Conservation (phyloP, 2,797 vertebrate species). For the Discoglossus pictus region DNA sequence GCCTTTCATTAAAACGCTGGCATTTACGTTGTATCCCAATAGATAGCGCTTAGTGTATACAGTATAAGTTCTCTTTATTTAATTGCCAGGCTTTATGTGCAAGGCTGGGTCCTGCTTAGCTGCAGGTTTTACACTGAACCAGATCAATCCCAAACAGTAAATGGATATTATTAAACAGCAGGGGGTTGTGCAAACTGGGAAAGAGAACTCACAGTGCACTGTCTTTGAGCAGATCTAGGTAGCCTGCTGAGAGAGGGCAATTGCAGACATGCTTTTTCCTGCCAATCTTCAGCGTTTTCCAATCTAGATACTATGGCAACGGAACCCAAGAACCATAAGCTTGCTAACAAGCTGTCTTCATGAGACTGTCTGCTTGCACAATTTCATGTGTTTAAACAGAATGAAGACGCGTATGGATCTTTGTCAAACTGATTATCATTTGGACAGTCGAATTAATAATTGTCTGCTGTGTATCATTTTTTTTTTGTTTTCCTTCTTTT, state of each 20-base stretch:
- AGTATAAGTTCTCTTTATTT: conserved; percentile 74
- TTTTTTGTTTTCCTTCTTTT: conserved; percentile 4
- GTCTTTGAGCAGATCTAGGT: conserved; percentile 83
- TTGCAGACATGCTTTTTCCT: conserved; percentile 92
- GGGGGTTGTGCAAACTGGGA: conserved; percentile 86
- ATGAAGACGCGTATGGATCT: conserved; percentile 78
- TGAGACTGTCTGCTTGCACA: conserved; percentile 85
- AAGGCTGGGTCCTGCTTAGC: conserved; percentile 77
- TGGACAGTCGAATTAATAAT: conserved; percentile 80
- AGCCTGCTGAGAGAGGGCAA: conserved; percentile 88
- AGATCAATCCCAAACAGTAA: conserved; percentile 92
- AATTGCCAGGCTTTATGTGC: conserved; percentile 74
- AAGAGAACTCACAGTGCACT: conserved; percentile 85
- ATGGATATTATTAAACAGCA: conserved; percentile 97
- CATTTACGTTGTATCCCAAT: conserved; percentile 65
- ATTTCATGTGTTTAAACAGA: conserved; percentile 87
- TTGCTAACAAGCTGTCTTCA: conserved; percentile 88
- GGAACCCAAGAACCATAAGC: conserved; percentile 87
- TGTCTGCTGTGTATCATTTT: conserved; percentile 71
- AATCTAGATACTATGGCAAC: conserved; percentile 91
- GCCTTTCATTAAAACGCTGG: conserved; percentile 60
- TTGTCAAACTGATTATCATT: conserved; percentile 84
- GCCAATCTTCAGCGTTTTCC: conserved; percentile 90
- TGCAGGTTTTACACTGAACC: conserved; percentile 80
- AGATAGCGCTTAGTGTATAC: conserved; percentile 60